A percentile compares a stretch with the other conserved stretches of the same genome.
Evolutionary conservation across 2,888 invertebrate species (phyloP).

Genomic region (Galerucella calmariensis): DNA sequence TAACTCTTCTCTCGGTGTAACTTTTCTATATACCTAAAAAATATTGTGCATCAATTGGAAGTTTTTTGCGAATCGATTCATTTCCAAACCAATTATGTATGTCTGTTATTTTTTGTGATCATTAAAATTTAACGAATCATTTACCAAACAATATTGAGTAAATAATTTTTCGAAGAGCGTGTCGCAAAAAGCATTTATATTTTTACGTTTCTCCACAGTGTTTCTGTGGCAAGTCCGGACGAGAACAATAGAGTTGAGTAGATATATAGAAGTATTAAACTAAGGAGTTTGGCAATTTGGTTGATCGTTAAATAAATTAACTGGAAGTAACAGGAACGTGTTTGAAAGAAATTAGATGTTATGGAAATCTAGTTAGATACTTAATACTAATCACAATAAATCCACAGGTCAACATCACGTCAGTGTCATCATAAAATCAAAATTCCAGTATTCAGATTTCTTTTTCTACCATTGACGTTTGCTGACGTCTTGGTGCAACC

Average conservation of each 20-base stretch:
- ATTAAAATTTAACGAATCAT: background rate
- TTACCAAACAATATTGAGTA: background rate
- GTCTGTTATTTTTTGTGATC: background rate
- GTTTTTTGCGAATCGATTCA: no score
- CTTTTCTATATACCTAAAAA: no score
- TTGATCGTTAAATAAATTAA: slow-evolving; percentile 27
- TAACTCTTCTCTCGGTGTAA: no score
- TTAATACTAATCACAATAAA: no score
- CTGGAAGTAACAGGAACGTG: slow-evolving; percentile 20
- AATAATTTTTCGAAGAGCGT: background rate
- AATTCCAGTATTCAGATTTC: no score
- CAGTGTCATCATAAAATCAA: no score
- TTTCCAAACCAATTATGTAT: no score
- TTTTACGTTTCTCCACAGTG: background rate
- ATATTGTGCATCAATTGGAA: no score
- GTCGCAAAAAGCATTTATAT: background rate
- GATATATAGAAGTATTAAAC: slow-evolving; percentile 20
- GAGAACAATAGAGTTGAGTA: background rate
- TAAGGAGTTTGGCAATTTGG: slow-evolving; percentile 29
- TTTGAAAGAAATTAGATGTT: slow-evolving; percentile 9
- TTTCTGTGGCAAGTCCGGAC: background rate
- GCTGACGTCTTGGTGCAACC: no score
- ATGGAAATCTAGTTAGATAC: background rate
- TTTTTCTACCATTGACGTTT: no score
- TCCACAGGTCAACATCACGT: no score